A percentile compares a stretch with the other conserved stretches of the same genome.
Conservation (phyloP, 2,113 vertebrate genomes). For the Hoplias malabaricus region DNA sequence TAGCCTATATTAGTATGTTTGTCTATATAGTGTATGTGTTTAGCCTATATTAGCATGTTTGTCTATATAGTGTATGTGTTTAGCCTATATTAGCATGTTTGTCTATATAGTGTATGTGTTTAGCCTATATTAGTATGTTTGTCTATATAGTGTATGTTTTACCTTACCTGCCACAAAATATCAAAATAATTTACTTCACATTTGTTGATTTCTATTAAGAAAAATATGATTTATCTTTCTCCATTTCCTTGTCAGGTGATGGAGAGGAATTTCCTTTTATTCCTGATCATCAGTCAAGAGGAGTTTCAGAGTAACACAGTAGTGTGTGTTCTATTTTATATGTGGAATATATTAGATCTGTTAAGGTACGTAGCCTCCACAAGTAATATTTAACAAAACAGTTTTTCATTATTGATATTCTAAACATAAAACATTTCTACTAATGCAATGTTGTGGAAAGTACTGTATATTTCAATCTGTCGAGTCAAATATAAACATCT, state of each 20-base stretch:
- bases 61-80: no score
- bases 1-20: no score
- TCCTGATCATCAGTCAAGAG: conserved; percentile 86
- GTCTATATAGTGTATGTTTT: no score
- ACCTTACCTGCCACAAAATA: no score
- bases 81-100: no score
- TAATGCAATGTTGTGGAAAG: no score
- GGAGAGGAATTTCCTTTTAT: conserved; percentile 85
- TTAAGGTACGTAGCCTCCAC: conserved; percentile 75
- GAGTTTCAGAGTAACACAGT: conserved; percentile 86
- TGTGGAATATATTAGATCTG: conserved; percentile 89
- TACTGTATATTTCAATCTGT: no score
- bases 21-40: no score
- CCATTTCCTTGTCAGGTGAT: conserved; percentile 75
- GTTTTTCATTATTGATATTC: background rate
- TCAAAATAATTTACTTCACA: background rate
- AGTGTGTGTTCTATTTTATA: conserved; percentile 85
- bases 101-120: no score
- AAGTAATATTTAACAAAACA: background rate
- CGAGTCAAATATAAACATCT: no score
- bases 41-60: no score
- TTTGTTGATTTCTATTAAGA: background rate
- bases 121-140: no score
- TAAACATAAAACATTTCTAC: background rate
- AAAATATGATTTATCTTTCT: background rate